These are phyloP conservation scores for Lycopodina hypogea DNA, from an alignment of 37 sponge, comb jelly and placozoan genomes.

Conservation along the genomic window DNA sequence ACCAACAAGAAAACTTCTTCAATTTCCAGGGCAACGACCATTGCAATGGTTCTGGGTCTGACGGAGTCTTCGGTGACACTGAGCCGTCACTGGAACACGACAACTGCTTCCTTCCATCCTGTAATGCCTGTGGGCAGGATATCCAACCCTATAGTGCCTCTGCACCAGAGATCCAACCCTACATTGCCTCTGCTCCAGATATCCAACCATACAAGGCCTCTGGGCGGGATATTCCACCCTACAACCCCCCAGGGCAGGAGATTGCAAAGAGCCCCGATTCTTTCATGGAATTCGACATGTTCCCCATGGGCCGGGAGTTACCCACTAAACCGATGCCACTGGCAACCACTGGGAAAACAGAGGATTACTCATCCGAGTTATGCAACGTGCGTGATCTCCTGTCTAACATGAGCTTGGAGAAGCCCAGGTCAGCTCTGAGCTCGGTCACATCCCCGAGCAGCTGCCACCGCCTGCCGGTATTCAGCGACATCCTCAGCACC, in stretches of 20 bases:
- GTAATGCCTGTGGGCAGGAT: background rate
- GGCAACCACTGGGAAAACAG: background rate
- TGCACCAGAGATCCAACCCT: too few relatives aligned
- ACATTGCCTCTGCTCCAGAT: too few relatives aligned
- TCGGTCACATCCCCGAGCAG: background rate
- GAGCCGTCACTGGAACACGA: slow-evolving; percentile 2
- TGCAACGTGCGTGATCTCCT: slow-evolving; percentile 14
- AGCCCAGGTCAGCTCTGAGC: background rate
- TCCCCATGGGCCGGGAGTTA: slow-evolving; percentile 22
- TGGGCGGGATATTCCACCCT: too few relatives aligned
- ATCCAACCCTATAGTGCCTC: too few relatives aligned
- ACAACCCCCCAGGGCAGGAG: background rate
- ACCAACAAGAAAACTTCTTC: slow-evolving; percentile 22
- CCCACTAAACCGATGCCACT: slow-evolving; percentile 10
- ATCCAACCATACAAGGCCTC: too few relatives aligned
- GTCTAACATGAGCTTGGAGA: slow-evolving; percentile 9
- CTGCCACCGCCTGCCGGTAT: slow-evolving; percentile 47
- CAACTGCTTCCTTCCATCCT: background rate
- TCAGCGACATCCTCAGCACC: slow-evolving; percentile 51
- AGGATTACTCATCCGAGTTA: background rate
- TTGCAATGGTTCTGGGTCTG: slow-evolving; percentile 24
- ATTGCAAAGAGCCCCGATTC: slow-evolving; percentile 18
- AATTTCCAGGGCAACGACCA: slow-evolving; percentile 36
- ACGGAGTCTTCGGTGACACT: slow-evolving; percentile 3
- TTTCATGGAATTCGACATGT: slow-evolving; percentile 28